Percentiles rank a stretch among this genome's conserved stretches.
phyloP scores from a whole-genome alignment of 2,888 invertebrate species.

The Acronicta leporina region DNA sequence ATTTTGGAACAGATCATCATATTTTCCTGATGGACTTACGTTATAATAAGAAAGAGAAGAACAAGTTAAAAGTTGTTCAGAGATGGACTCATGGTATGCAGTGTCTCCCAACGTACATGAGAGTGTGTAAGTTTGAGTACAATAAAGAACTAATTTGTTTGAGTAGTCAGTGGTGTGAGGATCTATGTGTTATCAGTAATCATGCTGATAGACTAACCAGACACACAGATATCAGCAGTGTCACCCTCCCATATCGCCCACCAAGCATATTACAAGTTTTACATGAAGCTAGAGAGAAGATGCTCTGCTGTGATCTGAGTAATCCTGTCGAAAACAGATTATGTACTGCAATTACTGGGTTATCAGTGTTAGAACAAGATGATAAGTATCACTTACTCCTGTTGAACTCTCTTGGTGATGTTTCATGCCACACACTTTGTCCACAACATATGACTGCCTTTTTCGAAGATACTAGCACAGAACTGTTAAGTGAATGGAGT shows the following conservation, averaged over 20 bases:
- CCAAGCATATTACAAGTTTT: constrained; percentile 74
- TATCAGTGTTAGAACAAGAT: constrained; percentile 66
- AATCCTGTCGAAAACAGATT: constrained; percentile 74
- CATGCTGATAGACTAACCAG: constrained; percentile 66
- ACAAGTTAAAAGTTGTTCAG: constrained; percentile 73
- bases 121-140: constrained; percentile 72
- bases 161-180: constrained; percentile 83
- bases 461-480: constrained; percentile 71
- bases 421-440: constrained; percentile 74
- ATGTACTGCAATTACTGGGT: constrained; percentile 72
- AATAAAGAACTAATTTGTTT: constrained; percentile 77
- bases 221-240: constrained; percentile 60
- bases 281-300: constrained; percentile 68
- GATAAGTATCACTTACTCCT: constrained; percentile 74
- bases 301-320: constrained; percentile 72
- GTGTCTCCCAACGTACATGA: constrained; percentile 81
- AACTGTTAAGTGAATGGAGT: constrained; percentile 75
- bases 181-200: constrained; percentile 78
- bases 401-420: constrained; percentile 82
- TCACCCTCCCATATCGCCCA: constrained; percentile 77
- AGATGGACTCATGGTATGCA: constrained; percentile 90
- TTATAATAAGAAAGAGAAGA: constrained; percentile 58
- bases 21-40: constrained; percentile 78
- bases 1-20: constrained; percentile 78
- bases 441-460: constrained; percentile 72